phyloP scores from a whole-genome alignment of 2,888 invertebrate genomes.

The Dolichomitus sp. region DNA sequence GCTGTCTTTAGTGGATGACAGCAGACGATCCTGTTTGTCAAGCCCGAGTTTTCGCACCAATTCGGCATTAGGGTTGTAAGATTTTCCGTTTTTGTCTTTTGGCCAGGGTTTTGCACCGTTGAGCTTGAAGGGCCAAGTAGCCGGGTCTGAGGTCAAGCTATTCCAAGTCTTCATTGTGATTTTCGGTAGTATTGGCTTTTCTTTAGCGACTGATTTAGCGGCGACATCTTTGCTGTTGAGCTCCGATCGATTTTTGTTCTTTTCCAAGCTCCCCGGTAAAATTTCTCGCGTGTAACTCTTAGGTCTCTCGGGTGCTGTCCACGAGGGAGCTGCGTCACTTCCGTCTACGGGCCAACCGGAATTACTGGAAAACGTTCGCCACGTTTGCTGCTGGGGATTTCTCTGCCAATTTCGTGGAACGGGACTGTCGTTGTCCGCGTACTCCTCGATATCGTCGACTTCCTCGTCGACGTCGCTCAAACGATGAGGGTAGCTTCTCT shows the following conservation, averaged over 20 bases:
- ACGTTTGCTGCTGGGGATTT: constrained; percentile 30
- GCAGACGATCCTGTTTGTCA: constrained; percentile 73
- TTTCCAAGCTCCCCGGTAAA: constrained; percentile 37
- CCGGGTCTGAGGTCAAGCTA: constrained; percentile 81
- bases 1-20: constrained; percentile 51
- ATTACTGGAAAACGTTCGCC: constrained; percentile 26
- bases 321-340: constrained; percentile 61
- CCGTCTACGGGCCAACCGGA: constrained; percentile 48
- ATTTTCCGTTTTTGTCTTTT: constrained; percentile 81
- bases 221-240: constrained; percentile 47
- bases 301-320: constrained; percentile 57
- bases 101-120: constrained; percentile 82
- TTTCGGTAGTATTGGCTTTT: constrained; percentile 71
- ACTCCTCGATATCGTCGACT: constrained; percentile 38
- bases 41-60: constrained; percentile 80
- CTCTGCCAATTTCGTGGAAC: constrained; percentile 44
- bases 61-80: constrained; percentile 83
- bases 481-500: constrained; percentile 53
- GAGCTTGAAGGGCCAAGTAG: constrained; percentile 82
- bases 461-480: constrained; percentile 44
- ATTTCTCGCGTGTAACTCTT: constrained; percentile 49
- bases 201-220: constrained; percentile 55
- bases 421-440: constrained; percentile 35
- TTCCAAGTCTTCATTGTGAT: constrained; percentile 80
- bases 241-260: constrained; percentile 61